Evolutionary conservation across 1,140 invertebrate species (phyloP), one percentile per base, ranked within the genome.

Genomic region (Diuraphis noxia): DNA sequence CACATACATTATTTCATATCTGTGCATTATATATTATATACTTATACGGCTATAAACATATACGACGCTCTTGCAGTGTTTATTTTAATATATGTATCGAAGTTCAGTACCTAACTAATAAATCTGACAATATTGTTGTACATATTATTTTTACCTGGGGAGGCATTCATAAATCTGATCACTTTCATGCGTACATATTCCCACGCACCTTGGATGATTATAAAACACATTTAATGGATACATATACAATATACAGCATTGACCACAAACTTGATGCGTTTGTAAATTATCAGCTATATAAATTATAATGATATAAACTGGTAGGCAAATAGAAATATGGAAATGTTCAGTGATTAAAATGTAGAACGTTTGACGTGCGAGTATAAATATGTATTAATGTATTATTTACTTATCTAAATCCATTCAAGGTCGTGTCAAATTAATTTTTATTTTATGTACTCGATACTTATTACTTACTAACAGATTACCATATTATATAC

Each of bases 161-260:
- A 72, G 56, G 56, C 23, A 19, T 72, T n/a, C 30, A 72, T 72
- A 72, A 72, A 72, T 72, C n/a, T 10, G 30, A 72, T 72, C 56
- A 72, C 56, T 72, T 72, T 72, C n/a, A 49, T 49, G 10, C 30
- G n/a, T n/a, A 72, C 56, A 36, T 36, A 79, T 79, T 79, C 72
- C 72, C 72, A 79, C 72, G 72, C 72, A 79, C n/a, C n/a, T 79
- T 72, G 56, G 56, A 72, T 72, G 56, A 72, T 72, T 17, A 72
- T 72, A 72, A 72, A 72, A 72, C 34, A 13, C n/a, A 34, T 72
- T 72, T 72, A n/a, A 72, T 72, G 56, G 13, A 72, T 17, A 72
- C 13, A 17, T 72, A 52, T 63, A 30, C 13, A 49, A 56, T 63
- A n/a, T 63, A 63, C 30, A 63, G 9, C 56, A 30, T 72, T 72